Evolutionary conservation across 2,797 vertebrate genomes (phyloP), one percentile per base, ranked within the genome.

Genomic region (Pseudocheirus occidentalis): DNA sequence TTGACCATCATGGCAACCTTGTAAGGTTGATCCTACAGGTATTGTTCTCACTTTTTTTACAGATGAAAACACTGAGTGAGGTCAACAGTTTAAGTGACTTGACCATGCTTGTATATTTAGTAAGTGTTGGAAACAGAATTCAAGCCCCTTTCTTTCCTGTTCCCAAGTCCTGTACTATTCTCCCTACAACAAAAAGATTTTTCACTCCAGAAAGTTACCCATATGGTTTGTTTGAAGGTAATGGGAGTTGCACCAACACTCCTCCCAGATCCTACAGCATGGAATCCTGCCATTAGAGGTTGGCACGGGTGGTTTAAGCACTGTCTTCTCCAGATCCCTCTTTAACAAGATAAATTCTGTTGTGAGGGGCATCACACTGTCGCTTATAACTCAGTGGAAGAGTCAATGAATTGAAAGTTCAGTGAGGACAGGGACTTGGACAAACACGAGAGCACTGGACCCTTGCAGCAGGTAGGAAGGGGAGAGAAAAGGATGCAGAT

Each of bases 101-200:
- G 55, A 91, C 81, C 56, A 95, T 59, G 55, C 91, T 5, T 31
- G 89, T 46, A 2, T 57, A 53, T 55, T 10, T 95, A 94, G 54
- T 55, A 93, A 95, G 93, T 29, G 53, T 52, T 46, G 95, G 50
- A 94, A 52, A 0, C 92, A 92, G 52, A 16, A 93, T 54, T 56
- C 94, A 55, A 46, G 90, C 90, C 58, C 28, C 93, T 27, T 52
- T 59, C 91, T 92, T 53, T 92, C 73, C 94, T 92, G 62, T 92
- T 1, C 58, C 21, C 52, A 95, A 90, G 93, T 59, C 40, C 90
- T 29, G 54, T 89, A 55, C 10, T 53, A 92, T 4, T 94, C 29
- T 29, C 29, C 46, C 90, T 81, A 46, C 7, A 46, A 6, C 73
- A 81, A 81, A 46, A 81, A 21, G 21, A 81, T 81, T 46, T 46